Evolutionary conservation across 2,113 vertebrate genomes (phyloP).

Genomic region (Xiphorhynchus elegans): DNA sequence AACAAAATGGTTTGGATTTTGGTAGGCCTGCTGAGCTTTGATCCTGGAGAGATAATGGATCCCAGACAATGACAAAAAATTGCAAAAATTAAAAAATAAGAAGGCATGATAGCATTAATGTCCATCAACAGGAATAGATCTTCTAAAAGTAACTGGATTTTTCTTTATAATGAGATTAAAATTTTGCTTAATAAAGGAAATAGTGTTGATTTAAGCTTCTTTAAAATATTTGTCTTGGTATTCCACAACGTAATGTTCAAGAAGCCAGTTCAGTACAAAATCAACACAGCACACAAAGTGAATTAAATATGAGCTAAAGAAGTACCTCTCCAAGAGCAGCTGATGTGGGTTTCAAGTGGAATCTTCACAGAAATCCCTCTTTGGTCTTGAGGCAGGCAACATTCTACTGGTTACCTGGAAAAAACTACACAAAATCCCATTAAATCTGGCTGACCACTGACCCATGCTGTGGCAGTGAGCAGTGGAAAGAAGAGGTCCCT

Average conservation of each 20-base stretch:
- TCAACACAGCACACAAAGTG: slow-evolving; percentile 1
- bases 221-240: slow-evolving; percentile 44
- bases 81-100: background rate
- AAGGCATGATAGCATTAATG: background rate
- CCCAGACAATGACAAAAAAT: background rate
- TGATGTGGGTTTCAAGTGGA: background rate
- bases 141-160: background rate
- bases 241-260: background rate
- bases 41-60: slow-evolving; percentile 11
- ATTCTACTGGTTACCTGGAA: background rate
- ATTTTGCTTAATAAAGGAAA: slow-evolving; percentile 24
- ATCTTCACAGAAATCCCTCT: background rate
- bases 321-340: background rate
- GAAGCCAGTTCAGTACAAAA: background rate
- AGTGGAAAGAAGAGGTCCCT: background rate
- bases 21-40: background rate
- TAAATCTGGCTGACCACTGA: background rate
- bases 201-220: slow-evolving; percentile 28
- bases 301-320: background rate
- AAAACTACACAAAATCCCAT: background rate
- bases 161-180: background rate
- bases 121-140: background rate
- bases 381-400: background rate
- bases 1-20: background rate
- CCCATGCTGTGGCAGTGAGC: fast-evolving